A percentile compares a stretch with the other conserved stretches of the same genome.
These are phyloP conservation scores for Sardinella longiceps DNA, from an alignment of 2,797 vertebrate genomes.

Conservation along the genomic window DNA sequence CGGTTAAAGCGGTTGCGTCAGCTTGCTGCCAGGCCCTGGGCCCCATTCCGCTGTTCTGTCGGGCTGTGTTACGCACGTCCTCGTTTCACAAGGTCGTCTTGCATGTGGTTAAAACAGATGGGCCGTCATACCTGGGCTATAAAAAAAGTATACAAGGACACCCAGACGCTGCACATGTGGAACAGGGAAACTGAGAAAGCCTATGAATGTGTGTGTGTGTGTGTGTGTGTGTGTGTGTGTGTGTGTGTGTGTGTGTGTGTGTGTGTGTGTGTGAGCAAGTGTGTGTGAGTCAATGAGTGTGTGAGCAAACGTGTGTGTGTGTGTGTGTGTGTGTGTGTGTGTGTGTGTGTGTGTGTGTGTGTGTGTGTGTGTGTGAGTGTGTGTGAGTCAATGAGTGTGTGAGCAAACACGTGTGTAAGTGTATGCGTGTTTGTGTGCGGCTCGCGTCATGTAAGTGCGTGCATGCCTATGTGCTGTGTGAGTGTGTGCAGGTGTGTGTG, in stretches of 20 bases:
- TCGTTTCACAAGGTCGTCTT: conserved; percentile 3
- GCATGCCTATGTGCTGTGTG: not conserved
- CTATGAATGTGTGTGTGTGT: not conserved
- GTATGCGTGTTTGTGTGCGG: not conserved
- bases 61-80: not conserved
- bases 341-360: not conserved
- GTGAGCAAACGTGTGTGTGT: not conserved
- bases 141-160: conserved; percentile 23
- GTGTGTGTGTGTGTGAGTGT: not conserved
- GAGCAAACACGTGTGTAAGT: not conserved
- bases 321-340: not conserved
- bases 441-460: conserved; percentile 7
- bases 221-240: not conserved
- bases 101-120: conserved; percentile 21
- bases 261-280: not conserved
- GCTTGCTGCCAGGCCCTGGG: not conserved
- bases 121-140: not conserved
- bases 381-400: not conserved
- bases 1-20: not conserved
- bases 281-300: not conserved
- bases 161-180: conserved; percentile 8
- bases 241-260: not conserved
- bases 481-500: too few species aligned
- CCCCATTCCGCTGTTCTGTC: not conserved
- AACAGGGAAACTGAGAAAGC: not conserved